Base-by-base conservation (phyloP, 2,888 invertebrate species). In the Falcaria lacertinaria region DNA sequence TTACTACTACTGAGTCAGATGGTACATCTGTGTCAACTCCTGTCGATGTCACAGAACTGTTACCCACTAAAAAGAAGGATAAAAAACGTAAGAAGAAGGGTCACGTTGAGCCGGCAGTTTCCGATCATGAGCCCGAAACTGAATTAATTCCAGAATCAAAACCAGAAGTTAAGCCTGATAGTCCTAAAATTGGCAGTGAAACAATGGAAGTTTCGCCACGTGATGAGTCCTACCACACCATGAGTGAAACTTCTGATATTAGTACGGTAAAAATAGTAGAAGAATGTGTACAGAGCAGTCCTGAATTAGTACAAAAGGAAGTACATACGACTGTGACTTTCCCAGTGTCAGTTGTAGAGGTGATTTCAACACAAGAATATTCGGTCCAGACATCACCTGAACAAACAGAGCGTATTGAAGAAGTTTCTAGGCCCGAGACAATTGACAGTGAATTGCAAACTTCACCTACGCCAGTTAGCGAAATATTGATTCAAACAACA, bases 211-310 rank as follows among this genome's bases (percentile, higher is more conserved):
- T 76, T 61, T 80, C 92, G 2, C 91, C 91, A 1, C 86, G 85
- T 47, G 90, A 91, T 48, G 92, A 92, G 57, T 91, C 92, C 3
- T 92, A 90, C 51, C 90, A 86, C 55, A 91, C 91, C 2, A 80
- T 92, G 44, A 91, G 91, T 47, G 91, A 91, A 56, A 82, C 79
- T 38, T 90, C 92, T 7, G 91, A 91, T 42, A 87, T 91, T 2
- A 87, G 85, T 15, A 90, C 91, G 4, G 92, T 93, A 0, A 94
- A 93, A 82, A 86, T 94, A 22, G 72, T 94, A 8, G 93, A 94
- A 80, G 93, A 94, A 81, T 88, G 88, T 43, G 55, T 93, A 6
- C 75, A 91, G 34, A 86, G 90, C 15, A 86, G 91, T 42, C 90
- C 91, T 14, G 90, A 87, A 53, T 64, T 65, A 6, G 56, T 74